These are phyloP conservation scores for Drosophila greeni DNA, from an alignment of 2,888 invertebrate species.

Conservation along the genomic window DNA sequence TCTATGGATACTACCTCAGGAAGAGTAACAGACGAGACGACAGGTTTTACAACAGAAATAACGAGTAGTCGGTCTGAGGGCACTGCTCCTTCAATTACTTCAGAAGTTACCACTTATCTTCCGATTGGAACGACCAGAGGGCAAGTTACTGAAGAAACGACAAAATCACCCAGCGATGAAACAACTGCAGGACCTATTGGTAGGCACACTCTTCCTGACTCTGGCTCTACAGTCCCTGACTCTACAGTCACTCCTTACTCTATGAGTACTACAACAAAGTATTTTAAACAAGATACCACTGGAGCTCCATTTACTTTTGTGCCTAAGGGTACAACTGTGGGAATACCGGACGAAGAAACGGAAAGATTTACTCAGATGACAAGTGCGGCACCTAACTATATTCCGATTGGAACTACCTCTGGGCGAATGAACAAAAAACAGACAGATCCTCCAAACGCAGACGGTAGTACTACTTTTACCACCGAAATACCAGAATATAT, in stretches of 20 bases:
- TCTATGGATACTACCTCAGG: too few relatives aligned
- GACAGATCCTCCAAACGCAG: not conserved
- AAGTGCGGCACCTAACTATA: not conserved
- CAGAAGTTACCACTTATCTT: not conserved
- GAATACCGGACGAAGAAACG: not conserved
- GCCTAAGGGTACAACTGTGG: not conserved
- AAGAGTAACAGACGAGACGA: too few relatives aligned
- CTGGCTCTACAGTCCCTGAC: too few relatives aligned
- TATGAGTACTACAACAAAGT: not conserved
- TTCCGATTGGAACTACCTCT: not conserved
- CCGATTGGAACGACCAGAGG: not conserved
- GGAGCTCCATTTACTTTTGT: too few relatives aligned
- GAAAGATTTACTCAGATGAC: not conserved
- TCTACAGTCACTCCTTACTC: too few relatives aligned
- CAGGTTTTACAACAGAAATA: too few relatives aligned
- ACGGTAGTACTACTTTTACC: not conserved
- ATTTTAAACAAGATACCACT: too few relatives aligned
- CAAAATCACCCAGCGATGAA: too few relatives aligned
- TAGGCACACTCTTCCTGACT: too few relatives aligned
- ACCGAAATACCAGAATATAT: not conserved
- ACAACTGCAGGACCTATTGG: too few relatives aligned
- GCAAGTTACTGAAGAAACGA: too few relatives aligned
- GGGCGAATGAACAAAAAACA: slow-evolving; percentile 1
- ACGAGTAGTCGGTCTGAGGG: not conserved
- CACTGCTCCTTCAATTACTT: not conserved